phyloP scores from a whole-genome alignment of 2,797 vertebrate species.

The Aotus griseimembra region DNA sequence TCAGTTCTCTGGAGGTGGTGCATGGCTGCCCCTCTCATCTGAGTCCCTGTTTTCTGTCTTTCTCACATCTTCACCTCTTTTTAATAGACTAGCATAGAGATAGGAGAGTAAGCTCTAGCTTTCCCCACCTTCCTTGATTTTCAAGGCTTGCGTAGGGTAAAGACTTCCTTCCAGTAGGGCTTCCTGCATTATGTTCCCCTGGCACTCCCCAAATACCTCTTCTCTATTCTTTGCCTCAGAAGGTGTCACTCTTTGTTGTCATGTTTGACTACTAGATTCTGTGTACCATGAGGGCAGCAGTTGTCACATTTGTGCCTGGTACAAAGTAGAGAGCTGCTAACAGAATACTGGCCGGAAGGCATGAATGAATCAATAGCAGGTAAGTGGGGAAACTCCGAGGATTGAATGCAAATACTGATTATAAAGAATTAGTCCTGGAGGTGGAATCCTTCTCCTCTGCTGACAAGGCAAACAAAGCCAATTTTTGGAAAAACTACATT shows the following conservation, averaged over 20 bases:
- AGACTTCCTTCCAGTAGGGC: neutral
- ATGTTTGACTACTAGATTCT: neutral
- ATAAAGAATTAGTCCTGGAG: slow-evolving; percentile 6
- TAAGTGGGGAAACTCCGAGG: neutral
- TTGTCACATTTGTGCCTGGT: neutral
- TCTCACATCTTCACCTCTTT: neutral
- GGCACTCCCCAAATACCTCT: neutral
- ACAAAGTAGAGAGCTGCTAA: neutral
- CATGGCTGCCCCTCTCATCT: neutral
- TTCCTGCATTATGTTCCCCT: neutral
- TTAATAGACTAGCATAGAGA: neutral
- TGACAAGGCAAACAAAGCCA: slow-evolving; percentile 25
- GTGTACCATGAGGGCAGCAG: neutral
- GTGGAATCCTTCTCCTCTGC: neutral
- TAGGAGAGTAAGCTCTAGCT: neutral
- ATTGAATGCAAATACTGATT: neutral
- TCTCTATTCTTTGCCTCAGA: neutral
- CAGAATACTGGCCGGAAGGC: slow-evolving; percentile 34
- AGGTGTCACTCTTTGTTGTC: neutral
- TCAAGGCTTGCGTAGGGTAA: neutral
- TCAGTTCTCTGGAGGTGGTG: neutral
- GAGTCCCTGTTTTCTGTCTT: neutral
- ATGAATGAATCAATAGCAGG: slow-evolving; percentile 44
- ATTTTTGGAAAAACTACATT: slow-evolving; percentile 8
- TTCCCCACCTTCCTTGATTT: neutral